phyloP scores from a whole-genome alignment of 2,888 invertebrate genomes.

The Drosophila kokeensis region DNA sequence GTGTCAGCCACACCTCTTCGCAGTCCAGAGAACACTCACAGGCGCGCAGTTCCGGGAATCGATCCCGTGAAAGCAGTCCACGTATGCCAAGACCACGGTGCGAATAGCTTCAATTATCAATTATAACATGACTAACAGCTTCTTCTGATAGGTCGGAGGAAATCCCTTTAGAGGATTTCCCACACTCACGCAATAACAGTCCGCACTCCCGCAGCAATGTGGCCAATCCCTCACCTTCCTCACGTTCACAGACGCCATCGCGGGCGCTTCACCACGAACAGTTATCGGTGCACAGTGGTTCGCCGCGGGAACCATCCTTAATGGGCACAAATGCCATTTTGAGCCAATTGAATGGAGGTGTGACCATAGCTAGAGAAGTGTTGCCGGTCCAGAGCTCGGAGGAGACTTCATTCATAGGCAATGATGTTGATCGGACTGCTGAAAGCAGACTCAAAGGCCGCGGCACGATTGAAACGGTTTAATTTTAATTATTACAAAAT shows the following conservation, averaged over 20 bases:
- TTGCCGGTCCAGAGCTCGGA: constrained; percentile 86
- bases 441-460: constrained; percentile 84
- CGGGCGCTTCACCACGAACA: constrained; percentile 75
- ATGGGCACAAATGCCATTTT: constrained; percentile 55
- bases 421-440: constrained; percentile 67
- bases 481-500: constrained; percentile 44
- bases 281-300: constrained; percentile 69
- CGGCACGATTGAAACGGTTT: constrained; percentile 86
- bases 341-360: constrained; percentile 67
- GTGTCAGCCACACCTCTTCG: constrained; percentile 85
- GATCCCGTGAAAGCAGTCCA: constrained; percentile 91
- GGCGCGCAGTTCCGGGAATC: constrained; percentile 72
- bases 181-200: constrained; percentile 86
- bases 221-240: constrained; percentile 77
- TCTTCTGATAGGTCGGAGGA: constrained; percentile 87
- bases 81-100: constrained; percentile 89
- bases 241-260: constrained; percentile 86
- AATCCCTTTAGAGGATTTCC: constrained; percentile 92
- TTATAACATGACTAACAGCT: neutral
- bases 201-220: constrained; percentile 80
- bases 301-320: constrained; percentile 62
- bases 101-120: constrained; percentile 7
- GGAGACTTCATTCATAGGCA: constrained; percentile 92
- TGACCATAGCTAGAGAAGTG: constrained; percentile 75
- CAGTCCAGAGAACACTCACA: constrained; percentile 83